These are phyloP conservation scores for Salvelinus namaycush DNA, from an alignment of 2,113 vertebrate genomes.

Conservation along the genomic window DNA sequence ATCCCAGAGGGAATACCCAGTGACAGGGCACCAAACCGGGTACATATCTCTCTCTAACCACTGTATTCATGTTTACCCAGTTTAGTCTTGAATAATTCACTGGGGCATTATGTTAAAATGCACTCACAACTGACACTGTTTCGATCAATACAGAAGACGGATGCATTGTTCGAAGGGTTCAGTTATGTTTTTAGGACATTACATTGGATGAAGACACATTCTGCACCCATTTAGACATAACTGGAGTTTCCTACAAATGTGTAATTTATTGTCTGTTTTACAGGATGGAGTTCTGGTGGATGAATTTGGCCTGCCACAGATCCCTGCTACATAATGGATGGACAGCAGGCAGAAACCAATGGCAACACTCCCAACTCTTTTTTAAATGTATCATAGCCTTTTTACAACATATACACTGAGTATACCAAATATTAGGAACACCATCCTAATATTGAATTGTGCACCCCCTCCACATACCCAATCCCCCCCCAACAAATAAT, in stretches of 20 bases:
- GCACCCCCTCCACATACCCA: too few species aligned
- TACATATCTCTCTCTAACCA: conserved; percentile 48
- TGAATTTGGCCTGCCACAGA: conserved; percentile 97
- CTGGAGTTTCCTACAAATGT: not conserved
- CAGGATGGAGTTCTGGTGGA: conserved; percentile 97
- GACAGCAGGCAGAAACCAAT: conserved; percentile 1
- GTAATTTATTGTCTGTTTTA: conserved; percentile 32
- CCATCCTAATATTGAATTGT: too few species aligned
- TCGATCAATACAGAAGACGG: too few species aligned
- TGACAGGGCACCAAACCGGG: conserved; percentile 86
- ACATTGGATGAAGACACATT: not conserved
- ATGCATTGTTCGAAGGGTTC: too few species aligned
- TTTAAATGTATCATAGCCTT: conserved; percentile 48
- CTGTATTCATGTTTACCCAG: too few species aligned
- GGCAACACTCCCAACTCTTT: not conserved
- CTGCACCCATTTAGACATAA: not conserved
- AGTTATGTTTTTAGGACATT: not conserved
- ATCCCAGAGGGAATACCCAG: conserved; percentile 91
- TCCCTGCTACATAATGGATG: conserved; percentile 88
- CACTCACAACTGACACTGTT: too few species aligned
- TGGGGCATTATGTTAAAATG: too few species aligned
- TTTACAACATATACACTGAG: conserved; percentile 32
- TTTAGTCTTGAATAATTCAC: too few species aligned
- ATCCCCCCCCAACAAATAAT: too few species aligned
- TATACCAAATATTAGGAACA: conserved; percentile 30